Evolutionary conservation across 2,888 invertebrate species (phyloP).

Genomic region (Drosophila acutilabella): DNA sequence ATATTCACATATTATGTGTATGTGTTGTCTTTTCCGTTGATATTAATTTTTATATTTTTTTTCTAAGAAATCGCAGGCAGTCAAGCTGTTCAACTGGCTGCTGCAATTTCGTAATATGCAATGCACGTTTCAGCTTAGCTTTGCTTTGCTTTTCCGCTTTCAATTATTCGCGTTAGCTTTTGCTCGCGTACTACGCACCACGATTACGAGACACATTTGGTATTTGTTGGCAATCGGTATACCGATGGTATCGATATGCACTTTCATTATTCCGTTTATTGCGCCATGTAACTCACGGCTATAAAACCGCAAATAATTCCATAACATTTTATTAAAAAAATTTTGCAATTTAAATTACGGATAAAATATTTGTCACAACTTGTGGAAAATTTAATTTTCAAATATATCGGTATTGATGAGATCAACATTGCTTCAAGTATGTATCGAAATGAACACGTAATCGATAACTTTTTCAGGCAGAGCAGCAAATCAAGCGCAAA

Average conservation of each 20-base stretch:
- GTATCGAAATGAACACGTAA: neutral
- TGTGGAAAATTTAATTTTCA: neutral
- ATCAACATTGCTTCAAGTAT: neutral
- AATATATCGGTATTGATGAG: neutral
- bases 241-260: constrained; percentile 30
- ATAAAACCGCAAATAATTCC: too few species aligned
- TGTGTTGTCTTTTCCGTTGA: constrained; percentile 35
- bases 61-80: constrained; percentile 31
- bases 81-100: constrained; percentile 41
- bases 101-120: constrained; percentile 67
- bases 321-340: too few species aligned
- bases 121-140: constrained; percentile 59
- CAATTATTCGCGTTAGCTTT: constrained; percentile 59
- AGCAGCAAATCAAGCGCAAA: neutral
- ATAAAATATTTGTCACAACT: neutral
- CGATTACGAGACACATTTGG: constrained; percentile 47
- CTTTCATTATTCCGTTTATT: too few species aligned
- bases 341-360: too few species aligned
- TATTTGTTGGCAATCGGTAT: constrained; percentile 31
- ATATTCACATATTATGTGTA: constrained; percentile 48
- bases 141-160: constrained; percentile 49
- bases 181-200: constrained; percentile 58
- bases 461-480: neutral
- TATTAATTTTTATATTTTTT: constrained; percentile 12
- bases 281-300: too few species aligned